A percentile compares a stretch with the other conserved stretches of the same genome.
These are phyloP conservation scores for Linurgus olivaceus DNA, from an alignment of 2,797 vertebrate species.

Conservation along the genomic window DNA sequence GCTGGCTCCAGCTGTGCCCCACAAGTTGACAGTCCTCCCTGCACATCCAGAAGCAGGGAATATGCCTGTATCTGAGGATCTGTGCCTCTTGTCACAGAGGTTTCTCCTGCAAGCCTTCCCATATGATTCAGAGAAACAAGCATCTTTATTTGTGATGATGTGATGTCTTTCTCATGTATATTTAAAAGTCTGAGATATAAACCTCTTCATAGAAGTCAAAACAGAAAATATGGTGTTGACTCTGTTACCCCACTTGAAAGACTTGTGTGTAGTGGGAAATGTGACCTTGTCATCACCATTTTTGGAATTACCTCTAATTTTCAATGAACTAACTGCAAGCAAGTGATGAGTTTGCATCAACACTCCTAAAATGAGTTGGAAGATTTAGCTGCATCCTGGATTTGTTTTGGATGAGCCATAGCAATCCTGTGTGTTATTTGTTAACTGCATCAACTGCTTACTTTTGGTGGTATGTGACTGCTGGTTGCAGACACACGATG, in stretches of 20 bases:
- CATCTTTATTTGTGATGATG: not conserved
- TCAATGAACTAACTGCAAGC: not conserved
- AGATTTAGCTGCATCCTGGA: not conserved
- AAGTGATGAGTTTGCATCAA: not conserved
- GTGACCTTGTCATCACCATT: not conserved
- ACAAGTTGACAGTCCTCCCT: not conserved
- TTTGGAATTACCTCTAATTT: not conserved
- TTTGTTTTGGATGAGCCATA: not conserved
- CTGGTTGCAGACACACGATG: not conserved
- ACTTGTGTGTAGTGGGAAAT: not conserved
- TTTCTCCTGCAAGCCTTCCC: not conserved
- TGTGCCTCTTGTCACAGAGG: not conserved
- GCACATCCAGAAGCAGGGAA: rapidly evolving
- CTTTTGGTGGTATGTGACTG: not conserved
- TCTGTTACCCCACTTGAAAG: not conserved
- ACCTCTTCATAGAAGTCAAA: not conserved
- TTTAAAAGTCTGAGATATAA: not conserved
- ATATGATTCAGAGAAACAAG: not conserved
- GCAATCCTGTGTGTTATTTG: not conserved
- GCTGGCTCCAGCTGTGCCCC: not conserved
- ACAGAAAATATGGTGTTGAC: not conserved
- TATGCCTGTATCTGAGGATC: rapidly evolving
- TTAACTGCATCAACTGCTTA: not conserved
- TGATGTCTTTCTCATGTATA: not conserved
- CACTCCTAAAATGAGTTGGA: not conserved